A percentile compares a stretch with the other conserved stretches of the same genome.
These are phyloP conservation scores for Vollenhovia emeryi DNA, from an alignment of 1,140 invertebrate genomes.

Conservation along the genomic window DNA sequence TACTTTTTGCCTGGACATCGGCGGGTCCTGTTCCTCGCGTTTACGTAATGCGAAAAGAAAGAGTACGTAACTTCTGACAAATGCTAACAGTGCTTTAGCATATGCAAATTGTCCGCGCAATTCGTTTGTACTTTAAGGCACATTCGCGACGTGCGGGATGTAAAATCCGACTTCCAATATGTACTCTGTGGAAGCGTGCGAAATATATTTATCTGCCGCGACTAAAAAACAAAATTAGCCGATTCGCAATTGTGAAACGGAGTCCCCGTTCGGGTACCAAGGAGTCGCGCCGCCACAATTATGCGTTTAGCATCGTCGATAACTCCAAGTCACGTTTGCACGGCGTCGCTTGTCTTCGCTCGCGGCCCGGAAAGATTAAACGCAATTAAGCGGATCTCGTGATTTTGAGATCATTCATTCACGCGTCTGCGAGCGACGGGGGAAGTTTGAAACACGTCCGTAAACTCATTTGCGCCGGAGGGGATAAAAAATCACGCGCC, in stretches of 20 bases:
- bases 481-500: not conserved
- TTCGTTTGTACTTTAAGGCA: not conserved
- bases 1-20: not conserved
- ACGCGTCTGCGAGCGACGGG: not conserved
- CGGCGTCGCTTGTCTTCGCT: not conserved
- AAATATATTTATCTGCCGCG: not conserved
- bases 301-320: not conserved
- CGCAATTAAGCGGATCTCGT: not conserved
- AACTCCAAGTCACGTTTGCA: not conserved
- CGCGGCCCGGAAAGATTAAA: not conserved
- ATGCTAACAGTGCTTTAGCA: not conserved
- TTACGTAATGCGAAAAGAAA: not conserved
- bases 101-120: constrained; percentile 1
- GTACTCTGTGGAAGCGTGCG: not conserved
- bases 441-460: not conserved
- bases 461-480: not conserved
- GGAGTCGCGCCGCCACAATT: too few relatives aligned
- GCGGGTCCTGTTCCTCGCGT: not conserved
- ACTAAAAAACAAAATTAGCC: not conserved
- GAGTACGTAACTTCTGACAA: constrained; percentile 22
- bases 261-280: not conserved
- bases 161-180: not conserved
- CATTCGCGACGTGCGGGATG: not conserved
- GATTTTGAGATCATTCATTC: constrained; percentile 28
- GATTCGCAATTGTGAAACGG: not conserved